phyloP scores from a whole-genome alignment of 1,140 invertebrate species.

The Macrotrachela quadricornifera region DNA sequence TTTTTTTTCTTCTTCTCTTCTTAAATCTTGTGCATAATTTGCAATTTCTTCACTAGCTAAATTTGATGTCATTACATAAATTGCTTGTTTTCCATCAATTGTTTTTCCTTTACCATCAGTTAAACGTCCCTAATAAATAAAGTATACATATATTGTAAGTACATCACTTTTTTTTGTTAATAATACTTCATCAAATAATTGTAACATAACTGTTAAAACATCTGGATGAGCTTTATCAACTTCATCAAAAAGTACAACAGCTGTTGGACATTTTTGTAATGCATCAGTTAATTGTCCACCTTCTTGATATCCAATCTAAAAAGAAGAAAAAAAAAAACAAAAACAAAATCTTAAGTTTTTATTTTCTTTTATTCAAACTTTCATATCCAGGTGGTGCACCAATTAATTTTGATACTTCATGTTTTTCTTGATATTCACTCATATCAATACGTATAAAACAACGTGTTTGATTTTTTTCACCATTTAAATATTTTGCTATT shows the following conservation, averaged over 20 bases:
- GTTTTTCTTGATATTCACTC: conserved; percentile 84
- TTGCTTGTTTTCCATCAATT: conserved; percentile 74
- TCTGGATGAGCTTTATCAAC: conserved; percentile 88
- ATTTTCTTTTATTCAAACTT: too few relatives aligned
- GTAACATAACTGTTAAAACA: conserved; percentile 66
- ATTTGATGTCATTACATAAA: conserved; percentile 88
- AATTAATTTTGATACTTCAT: conserved; percentile 73
- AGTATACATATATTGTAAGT: too few relatives aligned
- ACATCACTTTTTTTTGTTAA: too few relatives aligned
- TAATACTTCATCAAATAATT: conserved; percentile 82
- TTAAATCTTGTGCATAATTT: conserved; percentile 52
- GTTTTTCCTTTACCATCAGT: conserved; percentile 78
- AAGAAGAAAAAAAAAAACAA: too few relatives aligned
- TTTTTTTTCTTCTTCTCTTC: conserved; percentile 45
- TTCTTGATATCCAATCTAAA: conserved; percentile 57
- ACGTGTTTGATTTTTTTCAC: conserved; percentile 41
- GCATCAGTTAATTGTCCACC: conserved; percentile 71
- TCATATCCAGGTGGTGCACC: conserved; percentile 72
- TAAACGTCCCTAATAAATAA: conserved; percentile 43
- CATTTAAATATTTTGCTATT: conserved; percentile 54
- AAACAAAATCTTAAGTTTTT: too few relatives aligned
- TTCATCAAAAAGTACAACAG: conserved; percentile 81
- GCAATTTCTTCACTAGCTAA: conserved; percentile 74
- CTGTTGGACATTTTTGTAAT: conserved; percentile 52
- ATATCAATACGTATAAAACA: conserved; percentile 74